Evolutionary conservation across 2,888 invertebrate genomes (phyloP).

Genomic region (Notodonta ziczac): DNA sequence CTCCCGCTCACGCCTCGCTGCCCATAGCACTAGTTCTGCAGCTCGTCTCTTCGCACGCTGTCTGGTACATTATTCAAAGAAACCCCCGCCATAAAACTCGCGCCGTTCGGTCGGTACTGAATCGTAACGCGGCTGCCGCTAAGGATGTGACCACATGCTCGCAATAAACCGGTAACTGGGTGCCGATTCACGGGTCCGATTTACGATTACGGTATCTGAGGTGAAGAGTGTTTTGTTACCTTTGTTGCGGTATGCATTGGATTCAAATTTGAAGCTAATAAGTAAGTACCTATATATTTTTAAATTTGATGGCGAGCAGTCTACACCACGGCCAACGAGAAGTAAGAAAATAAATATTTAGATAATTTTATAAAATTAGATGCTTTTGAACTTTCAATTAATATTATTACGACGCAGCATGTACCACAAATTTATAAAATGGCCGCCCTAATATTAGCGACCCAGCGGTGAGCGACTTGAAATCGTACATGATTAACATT

Average conservation of each 20-base stretch:
- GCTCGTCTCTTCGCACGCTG: slow-evolving; percentile 61
- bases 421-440: too few species aligned
- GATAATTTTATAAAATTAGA: too few species aligned
- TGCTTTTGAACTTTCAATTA: too few species aligned
- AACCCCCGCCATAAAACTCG: slow-evolving; percentile 65
- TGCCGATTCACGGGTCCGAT: slow-evolving; percentile 40
- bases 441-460: too few species aligned
- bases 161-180: slow-evolving; percentile 50
- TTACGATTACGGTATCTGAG: slow-evolving; percentile 36
- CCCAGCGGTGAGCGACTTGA: too few species aligned
- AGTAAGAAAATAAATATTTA: too few species aligned
- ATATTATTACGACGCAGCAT: too few species aligned
- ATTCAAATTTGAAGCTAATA: background rate
- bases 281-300: too few species aligned
- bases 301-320: too few species aligned
- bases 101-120: slow-evolving; percentile 56
- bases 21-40: slow-evolving; percentile 28
- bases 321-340: too few species aligned
- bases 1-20: slow-evolving; percentile 12
- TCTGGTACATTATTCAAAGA: slow-evolving; percentile 73
- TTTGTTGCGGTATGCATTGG: slow-evolving; percentile 27
- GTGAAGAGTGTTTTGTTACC: slow-evolving; percentile 24
- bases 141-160: slow-evolving; percentile 55
- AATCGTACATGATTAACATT: too few species aligned
- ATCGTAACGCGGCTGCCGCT: slow-evolving; percentile 50